Conservation (phyloP, 2,113 vertebrate genomes). For the Prolemur simus region DNA sequence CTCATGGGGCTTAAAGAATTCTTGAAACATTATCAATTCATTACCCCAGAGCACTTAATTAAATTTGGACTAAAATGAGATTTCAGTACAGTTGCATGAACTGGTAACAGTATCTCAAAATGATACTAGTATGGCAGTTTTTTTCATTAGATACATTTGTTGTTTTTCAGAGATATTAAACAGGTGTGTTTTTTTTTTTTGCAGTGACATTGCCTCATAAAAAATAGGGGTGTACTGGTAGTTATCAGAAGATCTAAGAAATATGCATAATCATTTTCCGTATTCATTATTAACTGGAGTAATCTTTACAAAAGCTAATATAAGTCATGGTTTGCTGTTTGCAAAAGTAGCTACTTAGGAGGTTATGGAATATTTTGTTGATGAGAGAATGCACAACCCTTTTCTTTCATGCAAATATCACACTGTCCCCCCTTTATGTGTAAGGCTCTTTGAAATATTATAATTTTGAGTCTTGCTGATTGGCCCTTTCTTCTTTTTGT, state of each 20-base stretch:
- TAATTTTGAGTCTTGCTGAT: not conserved
- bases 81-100: not conserved
- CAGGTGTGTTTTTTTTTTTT: not conserved
- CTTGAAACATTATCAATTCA: conserved; percentile 46
- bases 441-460: not conserved
- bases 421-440: not conserved
- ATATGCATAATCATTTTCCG: not conserved
- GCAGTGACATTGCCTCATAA: not conserved
- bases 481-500: not conserved
- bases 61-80: conserved; percentile 54
- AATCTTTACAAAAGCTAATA: conserved; percentile 32
- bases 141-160: conserved; percentile 22
- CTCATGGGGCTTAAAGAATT: conserved; percentile 32
- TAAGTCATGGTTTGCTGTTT: conserved; percentile 48
- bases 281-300: conserved; percentile 12
- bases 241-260: conserved; percentile 46
- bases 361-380: conserved; percentile 41
- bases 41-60: conserved; percentile 44
- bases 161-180: not conserved
- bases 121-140: not conserved
- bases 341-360: conserved; percentile 45
- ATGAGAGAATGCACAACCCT: not conserved
- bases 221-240: not conserved
- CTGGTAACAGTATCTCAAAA: not conserved
- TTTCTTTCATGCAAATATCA: not conserved